These are phyloP conservation scores for Scelioninae gen. 1 DNA, from an alignment of 2,888 invertebrate species.

Conservation along the genomic window DNA sequence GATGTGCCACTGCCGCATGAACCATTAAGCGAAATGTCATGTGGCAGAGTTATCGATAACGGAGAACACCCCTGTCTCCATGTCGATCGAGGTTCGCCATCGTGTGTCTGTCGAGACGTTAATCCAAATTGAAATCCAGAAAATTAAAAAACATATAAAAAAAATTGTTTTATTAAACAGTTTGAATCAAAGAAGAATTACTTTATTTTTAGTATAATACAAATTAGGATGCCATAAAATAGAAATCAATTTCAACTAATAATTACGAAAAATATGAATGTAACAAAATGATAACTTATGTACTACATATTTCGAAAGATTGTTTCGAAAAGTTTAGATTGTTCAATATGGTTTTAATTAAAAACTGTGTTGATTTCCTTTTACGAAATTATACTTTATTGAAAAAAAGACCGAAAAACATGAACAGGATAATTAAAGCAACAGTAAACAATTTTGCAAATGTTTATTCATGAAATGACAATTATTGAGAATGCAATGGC, in stretches of 20 bases:
- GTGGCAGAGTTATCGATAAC: constrained; percentile 81
- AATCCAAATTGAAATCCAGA: constrained; percentile 29
- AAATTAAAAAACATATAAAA: constrained; percentile 14
- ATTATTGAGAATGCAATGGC: neutral
- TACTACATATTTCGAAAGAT: too few relatives aligned
- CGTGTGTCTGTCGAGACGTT: constrained; percentile 63
- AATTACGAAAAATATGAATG: too few relatives aligned
- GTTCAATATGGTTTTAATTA: too few relatives aligned
- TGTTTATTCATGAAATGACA: constrained; percentile 24
- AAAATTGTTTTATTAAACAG: constrained; percentile 11
- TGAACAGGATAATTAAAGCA: constrained; percentile 44
- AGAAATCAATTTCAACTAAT: too few relatives aligned
- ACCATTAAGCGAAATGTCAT: constrained; percentile 79
- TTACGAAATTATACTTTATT: too few relatives aligned
- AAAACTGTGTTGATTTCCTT: too few relatives aligned
- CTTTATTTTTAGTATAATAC: neutral
- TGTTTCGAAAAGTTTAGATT: too few relatives aligned
- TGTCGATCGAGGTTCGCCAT: constrained; percentile 77
- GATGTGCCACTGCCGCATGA: constrained; percentile 83
- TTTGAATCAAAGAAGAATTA: neutral
- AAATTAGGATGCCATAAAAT: too few relatives aligned
- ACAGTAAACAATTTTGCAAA: constrained; percentile 18
- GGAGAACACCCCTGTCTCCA: constrained; percentile 83
- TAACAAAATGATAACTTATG: too few relatives aligned
- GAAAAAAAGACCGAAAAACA: constrained; percentile 10